Percentiles rank a stretch among this genome's conserved stretches.
Evolutionary conservation across 2,888 invertebrate genomes (phyloP).

Genomic region (Diadegma fenestrale): DNA sequence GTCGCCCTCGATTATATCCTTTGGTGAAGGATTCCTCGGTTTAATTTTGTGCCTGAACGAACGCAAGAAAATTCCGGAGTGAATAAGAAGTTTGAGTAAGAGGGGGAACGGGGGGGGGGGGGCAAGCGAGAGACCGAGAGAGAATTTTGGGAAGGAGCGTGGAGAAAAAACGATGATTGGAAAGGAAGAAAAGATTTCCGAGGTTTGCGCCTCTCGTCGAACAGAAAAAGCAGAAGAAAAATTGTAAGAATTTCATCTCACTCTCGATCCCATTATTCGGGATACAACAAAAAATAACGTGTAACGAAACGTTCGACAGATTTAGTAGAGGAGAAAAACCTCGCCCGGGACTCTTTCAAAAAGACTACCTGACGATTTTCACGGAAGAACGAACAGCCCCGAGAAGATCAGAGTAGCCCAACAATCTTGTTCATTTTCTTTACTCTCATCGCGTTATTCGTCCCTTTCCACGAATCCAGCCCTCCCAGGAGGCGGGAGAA

Average conservation of each 20-base stretch:
- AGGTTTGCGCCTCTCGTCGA: constrained; percentile 19
- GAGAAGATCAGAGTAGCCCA: constrained; percentile 28
- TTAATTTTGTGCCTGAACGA: constrained; percentile 54
- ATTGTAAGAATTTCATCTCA: constrained; percentile 60
- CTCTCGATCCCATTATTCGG: constrained; percentile 33
- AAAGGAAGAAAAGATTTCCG: constrained; percentile 45
- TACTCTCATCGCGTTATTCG: constrained; percentile 16
- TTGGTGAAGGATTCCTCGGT: constrained; percentile 45
- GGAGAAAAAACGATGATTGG: constrained; percentile 12
- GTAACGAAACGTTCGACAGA: constrained; percentile 60
- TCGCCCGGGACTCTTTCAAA: constrained; percentile 61
- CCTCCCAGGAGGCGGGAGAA: constrained; percentile 22
- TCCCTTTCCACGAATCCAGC: neutral
- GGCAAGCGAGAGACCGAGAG: constrained; percentile 58
- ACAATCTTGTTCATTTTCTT: constrained; percentile 49
- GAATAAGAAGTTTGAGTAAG: constrained; percentile 25
- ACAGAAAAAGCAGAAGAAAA: constrained; percentile 52
- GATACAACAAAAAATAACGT: constrained; percentile 34
- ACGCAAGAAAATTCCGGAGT: constrained; percentile 51
- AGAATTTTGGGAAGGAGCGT: constrained; percentile 7
- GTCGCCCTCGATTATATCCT: constrained; percentile 67
- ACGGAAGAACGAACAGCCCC: constrained; percentile 73
- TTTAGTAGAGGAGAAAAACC: constrained; percentile 50
- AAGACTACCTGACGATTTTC: constrained; percentile 82
- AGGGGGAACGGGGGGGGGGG: constrained; percentile 17